These are phyloP conservation scores for Zaprionus kolodkinae DNA, from an alignment of 1,140 invertebrate genomes.

Conservation along the genomic window DNA sequence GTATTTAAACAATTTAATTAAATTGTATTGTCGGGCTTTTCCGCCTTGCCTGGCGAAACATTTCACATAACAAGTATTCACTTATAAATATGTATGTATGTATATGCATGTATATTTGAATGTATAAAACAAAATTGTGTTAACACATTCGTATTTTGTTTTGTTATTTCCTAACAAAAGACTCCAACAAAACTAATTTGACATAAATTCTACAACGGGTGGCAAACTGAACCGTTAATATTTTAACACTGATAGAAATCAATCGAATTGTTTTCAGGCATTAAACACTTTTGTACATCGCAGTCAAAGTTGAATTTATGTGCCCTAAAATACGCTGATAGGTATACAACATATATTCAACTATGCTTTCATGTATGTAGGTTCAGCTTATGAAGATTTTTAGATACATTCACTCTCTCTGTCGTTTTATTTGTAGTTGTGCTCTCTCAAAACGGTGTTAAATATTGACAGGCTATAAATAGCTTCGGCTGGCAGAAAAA, in stretches of 20 bases:
- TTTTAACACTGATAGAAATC: neutral
- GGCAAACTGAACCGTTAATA: neutral
- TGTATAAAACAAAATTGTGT: slow-evolving; percentile 32
- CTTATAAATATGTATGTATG: neutral
- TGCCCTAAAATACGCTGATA: slow-evolving; percentile 54
- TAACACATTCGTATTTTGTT: slow-evolving; percentile 32
- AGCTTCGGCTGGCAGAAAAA: neutral
- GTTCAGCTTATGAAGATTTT: neutral
- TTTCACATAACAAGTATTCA: neutral
- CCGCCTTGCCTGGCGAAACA: neutral
- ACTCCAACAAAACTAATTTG: neutral
- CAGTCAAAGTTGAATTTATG: slow-evolving; percentile 21
- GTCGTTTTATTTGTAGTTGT: slow-evolving; percentile 13
- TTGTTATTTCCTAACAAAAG: neutral
- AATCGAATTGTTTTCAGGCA: neutral
- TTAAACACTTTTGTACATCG: slow-evolving; percentile 16
- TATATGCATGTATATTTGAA: neutral
- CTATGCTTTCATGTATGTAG: neutral
- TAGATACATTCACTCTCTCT: slow-evolving; percentile 13
- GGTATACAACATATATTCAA: slow-evolving; percentile 49
- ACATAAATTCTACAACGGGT: neutral
- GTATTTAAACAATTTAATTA: neutral
- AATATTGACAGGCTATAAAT: slow-evolving; percentile 23
- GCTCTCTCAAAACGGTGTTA: neutral
- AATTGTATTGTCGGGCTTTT: neutral